Evolutionary conservation across 2,888 invertebrate species (phyloP), one percentile per base, ranked within the genome.

Genomic region (Pelosia muscerda): DNA sequence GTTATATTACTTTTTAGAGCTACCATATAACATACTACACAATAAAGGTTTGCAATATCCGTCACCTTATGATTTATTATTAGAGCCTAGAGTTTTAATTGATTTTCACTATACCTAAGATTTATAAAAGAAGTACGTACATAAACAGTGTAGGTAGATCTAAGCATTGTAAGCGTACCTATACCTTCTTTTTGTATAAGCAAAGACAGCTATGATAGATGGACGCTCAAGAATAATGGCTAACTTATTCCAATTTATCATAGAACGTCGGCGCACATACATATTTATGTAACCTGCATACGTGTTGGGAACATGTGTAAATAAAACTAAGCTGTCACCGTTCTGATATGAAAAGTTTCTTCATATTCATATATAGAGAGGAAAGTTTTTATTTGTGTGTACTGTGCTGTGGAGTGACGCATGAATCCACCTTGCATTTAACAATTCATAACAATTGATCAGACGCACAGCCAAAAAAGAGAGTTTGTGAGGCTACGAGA

Each of bases 221-320:
- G 84, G 79, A 75, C 76, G 74, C 63, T 63, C 64, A 73, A 66
- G 83, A 81, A 83, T 84, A 86, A 88, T 85, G 81, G 84, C 73
- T 77, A 83, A 85, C 81, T 86, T 87, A 86, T 83, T 79, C 82
- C 83, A 84, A 85, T 87, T 84, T 82, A 86, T 88, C 86, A 87
- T 71, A 79, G 72, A 80, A 80, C 77, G 80, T 82, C 81, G 81
- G 73, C 57, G 54, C 73, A 71, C 73, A 85, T 85, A 84, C 80
- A 84, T 81, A 81, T 83, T 86, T 82, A 85, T 85, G 72, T 71
- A 74, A 71, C 59, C 64, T 66, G 65, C 75, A 75, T 72, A 57
- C 57, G 31, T 26, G 13, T 38, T 61, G 22, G 49, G 23, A 57
- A 62, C 49, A 70, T 75, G 73, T 66, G 74, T 71, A 71, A 77